Base-by-base conservation (phyloP, 2,797 vertebrate species). In the Falco novaeseelandiae region DNA sequence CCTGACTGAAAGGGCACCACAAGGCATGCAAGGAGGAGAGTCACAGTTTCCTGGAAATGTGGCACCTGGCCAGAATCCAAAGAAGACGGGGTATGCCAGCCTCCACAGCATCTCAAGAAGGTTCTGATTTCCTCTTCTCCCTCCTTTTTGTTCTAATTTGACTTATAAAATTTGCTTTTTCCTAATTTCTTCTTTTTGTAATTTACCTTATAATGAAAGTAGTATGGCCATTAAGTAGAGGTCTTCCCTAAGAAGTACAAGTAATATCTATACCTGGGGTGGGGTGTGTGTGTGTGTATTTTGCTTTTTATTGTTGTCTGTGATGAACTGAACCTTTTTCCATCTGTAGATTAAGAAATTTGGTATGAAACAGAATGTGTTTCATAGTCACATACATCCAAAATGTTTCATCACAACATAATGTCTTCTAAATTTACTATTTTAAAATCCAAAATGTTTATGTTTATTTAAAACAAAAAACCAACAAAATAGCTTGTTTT, bases 11-110 rank as follows among this genome's bases (percentile, higher is more conserved):
- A 48, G 27, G 6, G 14, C 61, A 40, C 49, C 32, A 29, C n/a
- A 40, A 8, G 0, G 3, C 11, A 23, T 1, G 1, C 12, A 52
- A 12, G 3, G 12, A 46, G 7, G 15, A 38, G 27, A 74, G 23
- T 16, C 36, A 34, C 11, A 6, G 16, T 21, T 89, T 10, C 14
- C 30, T 66, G 21, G 14, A 61, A 76, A 46, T 0, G 2, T 18
- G 46, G 36, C 58, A 82, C n/a, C 29, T 92, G 77, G 14, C 14
- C 54, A 44, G 36, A 70, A 5, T 51, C 10, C 25, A 7, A n/a
- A 74, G 3, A 83, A 49, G 36, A 36, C 10, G 25, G 22, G 3
- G 2, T 38, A 4, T 32, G 10, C 30, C 49, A 72, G 21, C 40
- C 30, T 10, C 21, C 38, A 11, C 18, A 16, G 8, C 9, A 17